Base-by-base conservation (phyloP, 2,888 invertebrate species). In the Altica lythri region DNA sequence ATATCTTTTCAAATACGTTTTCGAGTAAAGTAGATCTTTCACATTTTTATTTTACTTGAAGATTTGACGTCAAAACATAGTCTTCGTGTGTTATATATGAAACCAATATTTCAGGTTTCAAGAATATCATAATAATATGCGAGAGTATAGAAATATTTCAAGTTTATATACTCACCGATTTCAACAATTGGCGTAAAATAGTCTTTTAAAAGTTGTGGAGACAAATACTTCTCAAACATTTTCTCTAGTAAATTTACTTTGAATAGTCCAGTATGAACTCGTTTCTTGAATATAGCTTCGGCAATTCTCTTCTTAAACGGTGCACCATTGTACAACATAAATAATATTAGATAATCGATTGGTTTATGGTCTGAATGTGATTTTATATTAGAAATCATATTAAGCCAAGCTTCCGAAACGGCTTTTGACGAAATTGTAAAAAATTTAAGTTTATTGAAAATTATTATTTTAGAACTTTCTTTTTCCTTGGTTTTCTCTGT, bases 291-390 rank as follows among this genome's bases (percentile, higher is more conserved):
- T 30, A 85, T 68, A 59, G 77, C 79, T 70, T 88, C 86, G 12
- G 87, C 79, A 62, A 79, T 79, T 56, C 80, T 79, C 65, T 84
- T 83, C 62, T 82, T 83, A 29, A 81, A 80, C 67, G 82, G 82
- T 48, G 81, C 78, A 44, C 80, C 79, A n/a, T 83, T 79, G 61
- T 85, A 82, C 13, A 88, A 73, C 62, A 88, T 79, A n/a, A 88
- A 69, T 12, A 89, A 71, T 58, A 89, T 77, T 12, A 86, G 74
- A 44, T 89, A 77, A 75, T 90, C 89, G 55, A 90, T 79, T 1
- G 88, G 80, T 75, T 85, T 86, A 57, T 84, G 81, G 53, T 83
- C 82, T 30, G 78, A 73, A 47, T 68, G 72, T 1, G 71, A 59
- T 69, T 80, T 80, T 47, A 82, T 78, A 48, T 70, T 74, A 45